Evolutionary conservation across 1,140 invertebrate species (phyloP), one percentile per base, ranked within the genome.

Genomic region (Anagrus nilaparvatae): DNA sequence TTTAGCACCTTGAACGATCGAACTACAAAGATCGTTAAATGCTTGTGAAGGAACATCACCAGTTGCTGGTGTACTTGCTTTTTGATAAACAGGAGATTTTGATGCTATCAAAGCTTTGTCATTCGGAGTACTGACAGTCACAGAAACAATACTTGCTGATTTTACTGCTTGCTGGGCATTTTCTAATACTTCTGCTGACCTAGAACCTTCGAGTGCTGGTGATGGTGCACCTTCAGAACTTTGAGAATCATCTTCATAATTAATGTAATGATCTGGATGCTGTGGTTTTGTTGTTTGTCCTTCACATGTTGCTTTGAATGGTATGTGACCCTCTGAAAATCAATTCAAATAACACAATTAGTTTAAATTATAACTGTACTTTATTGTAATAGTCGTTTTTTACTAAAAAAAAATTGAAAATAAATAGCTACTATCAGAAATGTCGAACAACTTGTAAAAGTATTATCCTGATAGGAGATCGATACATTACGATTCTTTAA

Each of bases 301-400:
- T 62, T 95, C 90, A 56, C 85, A 84, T 28, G 90, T 94, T 5
- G 84, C 84, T 59, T 90, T 90, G 67, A 94, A 96, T 42, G 85
- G 80, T 55, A 97, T 83, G 40, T 84, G 78, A 27, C 91, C 92
- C 70, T 93, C 81, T 82, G 63, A n/a, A n/a, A n/a, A n/a, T n/a
- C n/a, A n/a, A n/a, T n/a, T n/a, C n/a, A n/a, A n/a, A n/a, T n/a
- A n/a, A n/a, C n/a, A n/a, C n/a, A n/a, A n/a, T n/a, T n/a, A n/a
- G n/a, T n/a, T n/a, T n/a, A n/a, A n/a, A n/a, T n/a, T n/a, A n/a
- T n/a, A n/a, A n/a, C n/a, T n/a, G n/a, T n/a, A n/a, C n/a, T n/a
- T n/a, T n/a, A n/a, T n/a, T n/a, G n/a, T n/a, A n/a, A n/a, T n/a
- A n/a, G n/a, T n/a, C n/a, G n/a, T n/a, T n/a, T n/a, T n/a, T n/a